Conservation (phyloP, 2,888 invertebrate species). For the Napeogenes sylphis region DNA sequence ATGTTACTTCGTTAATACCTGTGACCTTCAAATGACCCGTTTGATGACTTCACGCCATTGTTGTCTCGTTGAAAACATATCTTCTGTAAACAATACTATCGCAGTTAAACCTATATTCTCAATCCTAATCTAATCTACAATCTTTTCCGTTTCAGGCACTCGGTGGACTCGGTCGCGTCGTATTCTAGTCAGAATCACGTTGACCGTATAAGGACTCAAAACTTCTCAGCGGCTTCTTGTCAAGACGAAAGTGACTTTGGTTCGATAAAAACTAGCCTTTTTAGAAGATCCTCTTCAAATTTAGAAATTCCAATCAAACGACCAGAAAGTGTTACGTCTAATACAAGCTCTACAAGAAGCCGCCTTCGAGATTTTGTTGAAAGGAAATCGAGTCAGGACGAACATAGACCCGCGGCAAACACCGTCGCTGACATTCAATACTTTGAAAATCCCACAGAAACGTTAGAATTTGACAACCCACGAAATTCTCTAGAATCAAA, state of each 20-base stretch:
- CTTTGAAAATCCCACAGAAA: conserved; percentile 73
- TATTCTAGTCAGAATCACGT: conserved; percentile 79
- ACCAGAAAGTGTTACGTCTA: conserved; percentile 71
- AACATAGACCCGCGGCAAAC: conserved; percentile 69
- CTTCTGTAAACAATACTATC: conserved; percentile 18
- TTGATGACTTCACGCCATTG: background rate
- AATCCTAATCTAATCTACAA: conserved; percentile 59
- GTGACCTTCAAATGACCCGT: conserved; percentile 6
- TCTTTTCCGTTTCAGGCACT: conserved; percentile 72
- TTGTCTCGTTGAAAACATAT: conserved; percentile 6
- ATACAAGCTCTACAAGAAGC: conserved; percentile 74
- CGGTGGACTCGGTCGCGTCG: conserved; percentile 79
- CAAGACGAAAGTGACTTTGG: conserved; percentile 73
- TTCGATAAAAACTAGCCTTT: conserved; percentile 73
- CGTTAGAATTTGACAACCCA: conserved; percentile 68
- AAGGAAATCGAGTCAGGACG: conserved; percentile 74
- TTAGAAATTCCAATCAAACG: conserved; percentile 66
- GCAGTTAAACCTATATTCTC: background rate
- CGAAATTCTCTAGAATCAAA: conserved; percentile 64
- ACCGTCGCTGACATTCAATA: conserved; percentile 71
- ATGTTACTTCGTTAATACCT: conserved; percentile 9
- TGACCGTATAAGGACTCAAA: conserved; percentile 77
- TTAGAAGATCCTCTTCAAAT: conserved; percentile 70
- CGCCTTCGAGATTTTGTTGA: conserved; percentile 75
- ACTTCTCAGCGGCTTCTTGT: conserved; percentile 76